Base-by-base conservation (phyloP, 2,888 invertebrate species). In the Callyntrura guangdongensis region DNA sequence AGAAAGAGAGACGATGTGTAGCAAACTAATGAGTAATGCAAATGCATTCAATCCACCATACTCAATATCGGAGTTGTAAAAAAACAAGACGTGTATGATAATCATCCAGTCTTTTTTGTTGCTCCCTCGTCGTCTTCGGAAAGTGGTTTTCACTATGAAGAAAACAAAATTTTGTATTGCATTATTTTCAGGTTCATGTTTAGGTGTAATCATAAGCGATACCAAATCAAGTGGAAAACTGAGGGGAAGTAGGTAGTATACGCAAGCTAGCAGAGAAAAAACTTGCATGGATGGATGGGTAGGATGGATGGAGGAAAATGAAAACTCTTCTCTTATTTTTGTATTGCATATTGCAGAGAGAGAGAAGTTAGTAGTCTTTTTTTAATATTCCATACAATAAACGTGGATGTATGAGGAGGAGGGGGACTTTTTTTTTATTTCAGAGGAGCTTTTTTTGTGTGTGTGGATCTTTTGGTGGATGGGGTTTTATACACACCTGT, bases 171-270 rank as follows among this genome's bases (percentile, higher is more conserved):
- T 77, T 79, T 77, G 12, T 77, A 77, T 77, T 47, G 77, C 77
- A 77, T 77, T 77, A 77, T 77, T 77, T 77, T 47, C 49, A 77
- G 27, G 72, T 36, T 20, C 22, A 64, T 3, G 64, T 11, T 64
- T 20, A n/a, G 47, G 59, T n/a, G 5, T 59, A 14, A 27, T 27
- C n/a, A 17, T 17, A 59, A 6, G 36, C 67, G 49, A 14, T 49
- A 77, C n/a, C 56, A 79, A 56, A 79, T 79, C 27, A 79, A 79
- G 79, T 79, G 79, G 74, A 74, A 77, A 74, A 69, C 12, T 20
- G 49, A 74, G 79, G 79, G 79, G 79, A 79, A 79, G 79, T 79
- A 79, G 56, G 79, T 0, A 79, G 53, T 14, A 17, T 56, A 20
- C 12, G 27, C 56, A 12, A 17, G 47, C 6, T n/a, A n/a, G n/a